phyloP scores from a whole-genome alignment of 2,797 vertebrate species.

The Artibeus jamaicensis region DNA sequence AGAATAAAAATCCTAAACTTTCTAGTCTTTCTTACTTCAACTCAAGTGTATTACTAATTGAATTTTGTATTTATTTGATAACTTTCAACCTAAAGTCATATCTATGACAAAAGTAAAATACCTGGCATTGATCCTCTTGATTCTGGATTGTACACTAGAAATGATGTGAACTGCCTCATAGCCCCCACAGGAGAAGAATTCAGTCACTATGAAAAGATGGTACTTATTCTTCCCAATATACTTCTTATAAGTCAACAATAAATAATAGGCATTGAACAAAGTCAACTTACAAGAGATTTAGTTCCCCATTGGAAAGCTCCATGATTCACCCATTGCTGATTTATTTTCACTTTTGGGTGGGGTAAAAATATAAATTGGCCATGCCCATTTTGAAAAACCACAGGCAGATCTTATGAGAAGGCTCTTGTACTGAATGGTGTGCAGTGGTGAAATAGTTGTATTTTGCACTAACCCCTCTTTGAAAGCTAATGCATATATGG shows the following conservation, averaged over 20 bases:
- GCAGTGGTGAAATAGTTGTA: not conserved
- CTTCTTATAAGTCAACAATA: conserved; percentile 22
- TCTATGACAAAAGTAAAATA: not conserved
- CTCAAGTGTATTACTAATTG: not conserved
- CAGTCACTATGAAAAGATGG: not conserved
- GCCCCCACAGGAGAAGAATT: not conserved
- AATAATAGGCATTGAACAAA: conserved; percentile 41
- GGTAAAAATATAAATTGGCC: not conserved
- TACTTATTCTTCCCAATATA: not conserved
- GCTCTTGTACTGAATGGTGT: not conserved
- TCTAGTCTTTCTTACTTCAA: not conserved
- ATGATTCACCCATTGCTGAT: not conserved
- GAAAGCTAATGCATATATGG: conserved; percentile 78
- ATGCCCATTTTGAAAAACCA: conserved; percentile 25
- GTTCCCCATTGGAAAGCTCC: conserved; percentile 43
- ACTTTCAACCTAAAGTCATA: conserved; percentile 9
- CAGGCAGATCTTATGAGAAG: not conserved
- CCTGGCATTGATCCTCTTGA: not conserved
- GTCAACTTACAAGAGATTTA: not conserved
- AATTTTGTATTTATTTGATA: conserved; percentile 19
- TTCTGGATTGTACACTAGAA: not conserved
- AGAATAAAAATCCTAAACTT: not conserved
- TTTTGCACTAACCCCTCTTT: conserved; percentile 70
- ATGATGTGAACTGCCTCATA: not conserved
- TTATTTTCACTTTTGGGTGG: conserved; percentile 45